phyloP scores from a whole-genome alignment of 2,797 vertebrate species.

The Sebastes jordani region DNA sequence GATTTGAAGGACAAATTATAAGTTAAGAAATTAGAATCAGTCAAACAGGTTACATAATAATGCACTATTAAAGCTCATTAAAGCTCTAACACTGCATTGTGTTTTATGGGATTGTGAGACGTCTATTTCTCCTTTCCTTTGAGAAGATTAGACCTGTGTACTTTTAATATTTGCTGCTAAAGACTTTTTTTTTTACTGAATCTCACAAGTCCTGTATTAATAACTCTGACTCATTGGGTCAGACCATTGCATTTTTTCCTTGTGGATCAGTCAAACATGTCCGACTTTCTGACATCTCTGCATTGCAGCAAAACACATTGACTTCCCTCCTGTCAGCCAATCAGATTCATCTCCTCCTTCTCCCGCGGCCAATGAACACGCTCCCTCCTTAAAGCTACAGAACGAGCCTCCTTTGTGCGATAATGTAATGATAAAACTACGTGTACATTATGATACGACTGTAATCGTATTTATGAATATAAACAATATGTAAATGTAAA shows the following conservation, averaged over 20 bases:
- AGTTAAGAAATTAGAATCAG: not conserved
- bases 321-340: constrained; percentile 6
- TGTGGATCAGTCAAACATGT: not conserved
- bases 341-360: constrained; percentile 28
- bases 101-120: not conserved
- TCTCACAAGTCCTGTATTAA: not conserved
- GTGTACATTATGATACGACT: constrained; percentile 78
- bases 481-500: constrained; percentile 76
- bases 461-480: constrained; percentile 76
- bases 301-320: not conserved
- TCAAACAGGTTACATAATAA: not conserved
- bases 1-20: not conserved
- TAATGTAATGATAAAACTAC: constrained; percentile 58
- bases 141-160: not conserved
- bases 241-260: not conserved
- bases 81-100: not conserved
- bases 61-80: not conserved
- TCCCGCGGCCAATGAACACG: constrained; percentile 17
- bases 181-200: not conserved
- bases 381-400: constrained; percentile 36
- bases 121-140: not conserved
- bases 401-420: constrained; percentile 42
- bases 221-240: not conserved
- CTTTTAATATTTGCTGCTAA: not conserved
- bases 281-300: not conserved